phyloP scores from a whole-genome alignment of 2,797 vertebrate genomes.

The Chelon labrosus region DNA sequence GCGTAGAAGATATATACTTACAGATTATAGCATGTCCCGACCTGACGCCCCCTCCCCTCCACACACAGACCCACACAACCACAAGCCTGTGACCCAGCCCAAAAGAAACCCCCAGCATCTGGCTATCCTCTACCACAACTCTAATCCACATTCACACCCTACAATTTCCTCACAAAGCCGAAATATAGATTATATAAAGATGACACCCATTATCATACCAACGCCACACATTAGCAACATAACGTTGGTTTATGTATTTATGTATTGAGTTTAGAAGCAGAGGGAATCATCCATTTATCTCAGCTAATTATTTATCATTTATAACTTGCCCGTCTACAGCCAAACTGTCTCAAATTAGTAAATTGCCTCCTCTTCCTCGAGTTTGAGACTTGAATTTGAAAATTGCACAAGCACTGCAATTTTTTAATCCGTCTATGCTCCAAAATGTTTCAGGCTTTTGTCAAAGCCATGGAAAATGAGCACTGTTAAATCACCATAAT shows the following conservation, averaged over 20 bases:
- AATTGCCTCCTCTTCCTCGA: not conserved
- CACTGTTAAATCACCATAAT: slow-evolving; percentile 37
- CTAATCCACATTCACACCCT: slow-evolving; percentile 24
- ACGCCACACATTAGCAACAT: not conserved
- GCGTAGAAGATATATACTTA: slow-evolving; percentile 6
- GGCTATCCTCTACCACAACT: slow-evolving; percentile 30
- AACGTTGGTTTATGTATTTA: not conserved
- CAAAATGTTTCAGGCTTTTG: slow-evolving; percentile 7
- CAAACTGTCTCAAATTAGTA: not conserved
- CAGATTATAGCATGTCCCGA: slow-evolving; percentile 17
- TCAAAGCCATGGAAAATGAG: slow-evolving; percentile 32
- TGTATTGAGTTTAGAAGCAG: not conserved
- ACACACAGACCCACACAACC: slow-evolving; percentile 2
- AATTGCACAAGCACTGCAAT: slow-evolving; percentile 1
- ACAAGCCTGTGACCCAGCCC: slow-evolving; percentile 28
- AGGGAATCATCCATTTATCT: not conserved
- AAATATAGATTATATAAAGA: slow-evolving; percentile 30
- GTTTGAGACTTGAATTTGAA: slow-evolving; percentile 9
- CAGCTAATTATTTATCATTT: not conserved
- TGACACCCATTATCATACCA: not conserved
- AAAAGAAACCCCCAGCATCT: slow-evolving; percentile 42
- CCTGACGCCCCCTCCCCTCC: not conserved
- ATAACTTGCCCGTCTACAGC: not conserved
- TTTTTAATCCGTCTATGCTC: slow-evolving; percentile 7
- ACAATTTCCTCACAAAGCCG: slow-evolving; percentile 27